Evolutionary conservation across 2,113 vertebrate genomes (phyloP).

Genomic region (Riparia riparia): DNA sequence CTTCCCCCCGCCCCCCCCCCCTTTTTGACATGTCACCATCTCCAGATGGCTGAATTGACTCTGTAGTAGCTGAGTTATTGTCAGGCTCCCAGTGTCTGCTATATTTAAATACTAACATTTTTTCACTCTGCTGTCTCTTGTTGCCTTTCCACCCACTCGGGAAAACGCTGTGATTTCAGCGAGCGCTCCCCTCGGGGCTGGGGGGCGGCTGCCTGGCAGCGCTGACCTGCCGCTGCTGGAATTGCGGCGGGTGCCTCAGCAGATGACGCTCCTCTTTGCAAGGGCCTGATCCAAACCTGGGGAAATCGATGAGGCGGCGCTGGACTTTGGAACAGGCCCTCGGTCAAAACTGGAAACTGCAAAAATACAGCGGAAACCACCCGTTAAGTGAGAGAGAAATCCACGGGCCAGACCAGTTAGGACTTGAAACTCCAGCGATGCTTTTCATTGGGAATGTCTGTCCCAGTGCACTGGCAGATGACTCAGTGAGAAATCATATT

Average conservation of each 20-base stretch:
- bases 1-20: not conserved
- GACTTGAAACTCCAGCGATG: not conserved
- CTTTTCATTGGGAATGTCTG: not conserved
- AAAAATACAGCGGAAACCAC: not conserved
- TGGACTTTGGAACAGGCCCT: not conserved
- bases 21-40: conserved; percentile 15
- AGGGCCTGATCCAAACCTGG: not conserved
- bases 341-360: not conserved
- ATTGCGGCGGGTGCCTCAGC: not conserved
- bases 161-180: not conserved
- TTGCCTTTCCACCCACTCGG: not conserved
- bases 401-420: not conserved
- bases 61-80: conserved; percentile 39
- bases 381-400: not conserved
- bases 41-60: conserved; percentile 41
- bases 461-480: not conserved
- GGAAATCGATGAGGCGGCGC: not conserved
- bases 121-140: not conserved
- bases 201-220: not conserved
- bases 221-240: not conserved
- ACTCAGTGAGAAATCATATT: not conserved
- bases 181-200: not conserved
- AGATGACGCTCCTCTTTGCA: not conserved
- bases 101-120: conserved; percentile 29
- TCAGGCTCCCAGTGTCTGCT: not conserved